Conservation (phyloP, 2,888 invertebrate genomes). For the Minunthozetes semirufus region DNA sequence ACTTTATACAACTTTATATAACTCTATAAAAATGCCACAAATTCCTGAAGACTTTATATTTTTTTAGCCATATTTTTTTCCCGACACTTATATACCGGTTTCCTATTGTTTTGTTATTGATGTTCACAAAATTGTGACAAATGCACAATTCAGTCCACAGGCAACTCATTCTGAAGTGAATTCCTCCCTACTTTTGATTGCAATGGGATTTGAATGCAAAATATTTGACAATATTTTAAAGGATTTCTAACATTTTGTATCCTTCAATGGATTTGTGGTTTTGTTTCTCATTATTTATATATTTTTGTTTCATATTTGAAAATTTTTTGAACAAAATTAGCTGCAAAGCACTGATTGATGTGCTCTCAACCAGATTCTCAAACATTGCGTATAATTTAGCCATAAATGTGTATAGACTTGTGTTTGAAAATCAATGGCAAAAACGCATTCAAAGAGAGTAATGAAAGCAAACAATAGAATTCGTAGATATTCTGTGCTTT, state of each 20-base stretch:
- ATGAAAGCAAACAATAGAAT: conserved; percentile 2
- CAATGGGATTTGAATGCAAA: neutral
- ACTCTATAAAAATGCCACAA: too few relatives aligned
- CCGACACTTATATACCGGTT: too few relatives aligned
- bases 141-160: neutral
- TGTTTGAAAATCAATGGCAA: conserved; percentile 17
- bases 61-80: too few relatives aligned
- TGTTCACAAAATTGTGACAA: conserved; percentile 21
- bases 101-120: neutral
- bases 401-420: neutral
- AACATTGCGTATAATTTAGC: neutral
- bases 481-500: too few relatives aligned
- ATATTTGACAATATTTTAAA: neutral
- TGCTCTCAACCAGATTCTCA: too few relatives aligned
- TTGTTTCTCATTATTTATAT: neutral
- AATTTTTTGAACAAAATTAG: neutral
- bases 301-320: neutral
- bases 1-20: too few relatives aligned
- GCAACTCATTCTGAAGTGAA: neutral
- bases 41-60: too few relatives aligned
- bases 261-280: neutral
- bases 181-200: neutral
- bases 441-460: neutral
- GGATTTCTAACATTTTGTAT: neutral
- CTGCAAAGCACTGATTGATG: neutral